Base-by-base conservation (phyloP, 2,797 vertebrate genomes). In the Pangasius larnaudii region DNA sequence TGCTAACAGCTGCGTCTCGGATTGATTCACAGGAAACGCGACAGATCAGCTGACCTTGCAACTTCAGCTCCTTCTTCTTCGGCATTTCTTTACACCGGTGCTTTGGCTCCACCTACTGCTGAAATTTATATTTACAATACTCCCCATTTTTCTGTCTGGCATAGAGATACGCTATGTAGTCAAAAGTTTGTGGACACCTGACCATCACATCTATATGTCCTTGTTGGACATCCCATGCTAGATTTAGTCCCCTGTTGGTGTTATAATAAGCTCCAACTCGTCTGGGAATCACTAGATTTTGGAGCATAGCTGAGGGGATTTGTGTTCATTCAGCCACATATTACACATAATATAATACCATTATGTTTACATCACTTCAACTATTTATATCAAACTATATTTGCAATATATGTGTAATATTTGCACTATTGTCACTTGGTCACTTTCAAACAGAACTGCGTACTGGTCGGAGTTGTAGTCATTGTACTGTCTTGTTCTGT, bases 41-140 rank as follows among this genome's bases (percentile, higher is more conserved):
- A 3, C 18, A 13, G 71, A 59, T 86, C 88, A 86, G 85, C 88
- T 86, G 85, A 86, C 85, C 80, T 67, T 83, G 33, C 49, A 16
- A 9, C 81, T 30, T 22, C 51, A 46, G 46, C 19, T 65, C 67
- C 58, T 53, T 39, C 78, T 59, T 27, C 33, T 46, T 65, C 39
- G 27, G 36, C 3, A 30, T 49, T 30, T 49, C 16, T 0, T 30
- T 11, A 51, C n/a, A 33, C 9, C 16, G 5, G 61, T 1, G 16
- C n/a, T 83, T 6, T 67, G 16, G 61, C 81, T n/a, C 85, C 58
- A 22, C 46, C 85, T 65, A 36, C 42, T 65, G 85, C 0, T 65
- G 19, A 36, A 30, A 39, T 27, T 39, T 0, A 81, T 81, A 59
- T 61, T 61, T 61, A 59, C 77, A 56, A 19, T 11, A 2, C 18